Evolutionary conservation across 2,113 vertebrate species (phyloP).

Genomic region (Rhinogobius similis): DNA sequence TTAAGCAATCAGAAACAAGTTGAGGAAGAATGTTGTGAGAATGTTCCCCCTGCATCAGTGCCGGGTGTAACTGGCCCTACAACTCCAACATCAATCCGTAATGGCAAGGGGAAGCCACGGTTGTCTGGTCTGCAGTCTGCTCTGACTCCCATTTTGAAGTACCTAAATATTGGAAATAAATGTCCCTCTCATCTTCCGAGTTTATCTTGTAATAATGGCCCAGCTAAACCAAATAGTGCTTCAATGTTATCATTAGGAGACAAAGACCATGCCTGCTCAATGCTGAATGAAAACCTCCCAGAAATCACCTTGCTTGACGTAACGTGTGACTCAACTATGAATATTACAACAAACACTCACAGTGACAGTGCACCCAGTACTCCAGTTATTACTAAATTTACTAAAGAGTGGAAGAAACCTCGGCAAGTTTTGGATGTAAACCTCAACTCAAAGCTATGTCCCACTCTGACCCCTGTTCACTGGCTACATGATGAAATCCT

Average conservation of each 20-base stretch:
- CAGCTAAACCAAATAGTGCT: neutral
- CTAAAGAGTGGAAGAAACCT: neutral
- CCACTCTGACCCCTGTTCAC: neutral
- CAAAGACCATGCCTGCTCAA: neutral
- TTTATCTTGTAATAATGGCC: neutral
- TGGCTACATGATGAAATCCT: conserved; percentile 30
- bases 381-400: neutral
- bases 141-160: conserved; percentile 52
- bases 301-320: conserved; percentile 48
- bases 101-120: conserved; percentile 17
- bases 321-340: conserved; percentile 22
- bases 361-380: neutral
- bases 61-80: conserved; percentile 10
- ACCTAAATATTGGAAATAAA: conserved; percentile 32
- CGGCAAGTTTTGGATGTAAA: neutral
- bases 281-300: conserved; percentile 49
- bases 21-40: conserved; percentile 35
- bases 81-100: neutral
- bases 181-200: conserved; percentile 6
- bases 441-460: neutral
- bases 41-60: conserved; percentile 22
- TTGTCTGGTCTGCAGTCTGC: conserved; percentile 34
- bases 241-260: neutral
- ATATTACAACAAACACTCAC: conserved; percentile 23
- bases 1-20: conserved; percentile 11